phyloP scores from a whole-genome alignment of 2,113 vertebrate species.

The Zosterops pallidus region DNA sequence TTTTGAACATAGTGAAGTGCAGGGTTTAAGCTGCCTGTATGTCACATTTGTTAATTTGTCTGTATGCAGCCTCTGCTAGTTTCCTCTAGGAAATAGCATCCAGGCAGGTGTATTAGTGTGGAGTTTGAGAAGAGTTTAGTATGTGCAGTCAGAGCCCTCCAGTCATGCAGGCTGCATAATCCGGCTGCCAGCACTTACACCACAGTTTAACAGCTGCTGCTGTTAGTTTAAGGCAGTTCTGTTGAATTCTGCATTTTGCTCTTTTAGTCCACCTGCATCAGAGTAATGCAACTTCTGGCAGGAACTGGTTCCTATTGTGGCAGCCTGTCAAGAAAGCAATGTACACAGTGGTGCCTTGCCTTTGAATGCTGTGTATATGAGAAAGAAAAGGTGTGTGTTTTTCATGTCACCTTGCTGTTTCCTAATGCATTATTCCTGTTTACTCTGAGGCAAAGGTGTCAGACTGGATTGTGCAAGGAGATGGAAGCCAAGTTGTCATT shows the following conservation, averaged over 20 bases:
- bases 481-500: background rate
- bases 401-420: background rate
- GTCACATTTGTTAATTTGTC: background rate
- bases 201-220: background rate
- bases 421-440: background rate
- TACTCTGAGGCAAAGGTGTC: background rate
- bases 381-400: background rate
- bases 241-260: background rate
- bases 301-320: background rate
- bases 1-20: background rate
- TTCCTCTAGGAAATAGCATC: background rate
- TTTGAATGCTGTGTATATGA: background rate
- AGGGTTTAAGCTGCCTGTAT: background rate
- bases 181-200: background rate
- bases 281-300: background rate
- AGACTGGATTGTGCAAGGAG: constrained; percentile 4
- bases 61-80: fast-evolving
- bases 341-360: background rate
- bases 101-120: background rate
- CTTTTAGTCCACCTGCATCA: background rate
- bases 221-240: background rate
- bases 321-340: background rate
- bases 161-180: background rate
- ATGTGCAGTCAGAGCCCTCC: background rate
- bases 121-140: background rate